Evolutionary conservation across 2,113 vertebrate species (phyloP), one percentile per base, ranked within the genome.

Genomic region (Eulemur macaco): DNA sequence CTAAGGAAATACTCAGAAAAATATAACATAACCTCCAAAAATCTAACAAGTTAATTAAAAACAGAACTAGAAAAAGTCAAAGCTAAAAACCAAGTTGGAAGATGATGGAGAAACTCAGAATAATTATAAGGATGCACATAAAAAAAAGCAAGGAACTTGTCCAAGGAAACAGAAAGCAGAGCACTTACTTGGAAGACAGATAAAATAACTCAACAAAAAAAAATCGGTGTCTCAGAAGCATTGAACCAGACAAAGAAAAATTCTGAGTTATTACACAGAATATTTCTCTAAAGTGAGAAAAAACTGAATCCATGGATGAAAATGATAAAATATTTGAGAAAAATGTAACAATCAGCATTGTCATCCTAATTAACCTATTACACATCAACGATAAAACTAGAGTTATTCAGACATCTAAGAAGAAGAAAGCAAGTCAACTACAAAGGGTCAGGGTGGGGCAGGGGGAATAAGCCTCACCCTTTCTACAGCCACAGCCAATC

Each of bases 1-100:
- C 34, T 77, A 96, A 82, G 71, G 21, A 66, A 92, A 91, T 34
- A 76, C 10, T 83, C 31, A 77, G 58, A 71, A 85, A 92, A 92
- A 31, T 63, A 91, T 23, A 71, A 56, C 13, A 31, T 37, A 15
- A 15, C 23, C 13, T 56, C 6, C 15, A 52, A 93, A 74, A 58
- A 71, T 17, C 34, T 81, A 91, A 74, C 31, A 82, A 50, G 64
- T 63, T 90, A 88, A 54, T 56, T 71, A 54, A 60, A 88, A 83
- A 69, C 20, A 86, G 20, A 91, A 87, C 69, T 12, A 69, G 76
- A 52, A 80, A 66, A 96, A 54, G 5, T 73, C 18, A 54, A 73
- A 93, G 39, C 23, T 91, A 80, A 80, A 86, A 92, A 58, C 25
- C n/a, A 71, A 95, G 69, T 56, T 54, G 87, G 66, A 86, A 68